phyloP scores from a whole-genome alignment of 1,140 invertebrate species.

The Dreissena polymorpha region DNA sequence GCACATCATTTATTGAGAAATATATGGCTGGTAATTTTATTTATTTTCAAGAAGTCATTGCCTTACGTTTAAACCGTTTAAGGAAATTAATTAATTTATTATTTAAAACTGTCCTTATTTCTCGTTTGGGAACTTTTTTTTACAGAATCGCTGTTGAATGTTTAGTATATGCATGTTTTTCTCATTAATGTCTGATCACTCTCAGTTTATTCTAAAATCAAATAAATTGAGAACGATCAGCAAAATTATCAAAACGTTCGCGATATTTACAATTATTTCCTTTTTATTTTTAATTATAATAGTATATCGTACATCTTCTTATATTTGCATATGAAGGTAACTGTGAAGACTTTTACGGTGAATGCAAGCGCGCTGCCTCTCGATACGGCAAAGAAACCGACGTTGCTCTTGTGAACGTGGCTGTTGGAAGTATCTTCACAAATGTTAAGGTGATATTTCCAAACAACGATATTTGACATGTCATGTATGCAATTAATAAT shows the following conservation, averaged over 20 bases:
- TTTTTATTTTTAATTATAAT: background rate
- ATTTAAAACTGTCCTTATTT: background rate
- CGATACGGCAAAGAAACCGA: slow-evolving; percentile 33
- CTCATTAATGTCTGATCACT: background rate
- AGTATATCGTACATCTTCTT: background rate
- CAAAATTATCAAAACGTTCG: background rate
- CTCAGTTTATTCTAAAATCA: background rate
- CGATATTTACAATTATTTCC: background rate
- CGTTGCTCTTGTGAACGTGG: slow-evolving; percentile 35
- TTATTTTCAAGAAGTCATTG: background rate
- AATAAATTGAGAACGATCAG: background rate
- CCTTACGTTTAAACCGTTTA: background rate
- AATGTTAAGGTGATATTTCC: slow-evolving; percentile 27
- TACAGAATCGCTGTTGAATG: background rate
- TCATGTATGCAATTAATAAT: background rate
- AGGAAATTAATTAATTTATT: background rate
- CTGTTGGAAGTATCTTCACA: slow-evolving; percentile 41
- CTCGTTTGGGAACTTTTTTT: background rate
- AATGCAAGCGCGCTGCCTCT: slow-evolving; percentile 26
- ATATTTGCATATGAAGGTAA: slow-evolving; percentile 15
- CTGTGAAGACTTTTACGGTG: slow-evolving; percentile 34
- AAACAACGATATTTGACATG: background rate
- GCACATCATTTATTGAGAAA: slow-evolving; percentile 35
- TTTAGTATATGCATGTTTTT: slow-evolving; percentile 1
- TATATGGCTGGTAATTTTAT: slow-evolving; percentile 33